Conservation (phyloP, 1,140 invertebrate species). For the Drosophila orena region DNA sequence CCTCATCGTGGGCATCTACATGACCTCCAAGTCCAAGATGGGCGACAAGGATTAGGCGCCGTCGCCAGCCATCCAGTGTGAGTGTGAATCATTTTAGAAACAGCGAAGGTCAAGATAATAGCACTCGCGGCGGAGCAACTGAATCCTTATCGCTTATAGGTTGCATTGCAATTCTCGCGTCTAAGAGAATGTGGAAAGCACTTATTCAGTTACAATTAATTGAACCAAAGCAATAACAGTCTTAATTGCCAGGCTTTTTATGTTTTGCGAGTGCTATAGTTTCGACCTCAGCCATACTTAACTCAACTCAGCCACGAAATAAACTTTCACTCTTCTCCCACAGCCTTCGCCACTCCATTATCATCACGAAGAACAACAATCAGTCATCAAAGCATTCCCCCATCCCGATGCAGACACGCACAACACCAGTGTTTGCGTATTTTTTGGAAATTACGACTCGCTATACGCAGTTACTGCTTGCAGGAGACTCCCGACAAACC, state of each 20-base stretch:
- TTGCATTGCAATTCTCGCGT: neutral
- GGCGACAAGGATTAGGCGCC: conserved; percentile 85
- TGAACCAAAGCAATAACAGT: too few relatives aligned
- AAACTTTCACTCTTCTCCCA: neutral
- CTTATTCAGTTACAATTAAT: neutral
- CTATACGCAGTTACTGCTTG: conserved; percentile 63
- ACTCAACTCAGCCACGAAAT: neutral
- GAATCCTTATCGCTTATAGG: neutral
- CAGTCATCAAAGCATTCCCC: conserved; percentile 71
- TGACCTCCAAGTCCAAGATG: conserved; percentile 89
- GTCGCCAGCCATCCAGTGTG: conserved; percentile 30
- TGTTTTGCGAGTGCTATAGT: conserved; percentile 5
- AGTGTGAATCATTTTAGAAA: conserved; percentile 24
- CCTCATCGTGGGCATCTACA: conserved; percentile 98
- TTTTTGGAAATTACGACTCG: conserved; percentile 75
- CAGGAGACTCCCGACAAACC: conserved; percentile 11
- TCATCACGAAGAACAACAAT: conserved; percentile 50
- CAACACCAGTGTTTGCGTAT: conserved; percentile 60
- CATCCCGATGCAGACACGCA: conserved; percentile 25
- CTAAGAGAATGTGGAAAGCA: too few relatives aligned
- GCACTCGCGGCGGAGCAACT: neutral
- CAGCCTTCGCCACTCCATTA: conserved; percentile 25
- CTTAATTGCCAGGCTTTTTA: neutral
- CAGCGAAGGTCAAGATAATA: conserved; percentile 6
- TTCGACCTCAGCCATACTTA: neutral